Percentiles rank a stretch among this genome's conserved stretches.
These are phyloP conservation scores for Synchiropus splendidus DNA, from an alignment of 2,113 vertebrate genomes.

Conservation along the genomic window DNA sequence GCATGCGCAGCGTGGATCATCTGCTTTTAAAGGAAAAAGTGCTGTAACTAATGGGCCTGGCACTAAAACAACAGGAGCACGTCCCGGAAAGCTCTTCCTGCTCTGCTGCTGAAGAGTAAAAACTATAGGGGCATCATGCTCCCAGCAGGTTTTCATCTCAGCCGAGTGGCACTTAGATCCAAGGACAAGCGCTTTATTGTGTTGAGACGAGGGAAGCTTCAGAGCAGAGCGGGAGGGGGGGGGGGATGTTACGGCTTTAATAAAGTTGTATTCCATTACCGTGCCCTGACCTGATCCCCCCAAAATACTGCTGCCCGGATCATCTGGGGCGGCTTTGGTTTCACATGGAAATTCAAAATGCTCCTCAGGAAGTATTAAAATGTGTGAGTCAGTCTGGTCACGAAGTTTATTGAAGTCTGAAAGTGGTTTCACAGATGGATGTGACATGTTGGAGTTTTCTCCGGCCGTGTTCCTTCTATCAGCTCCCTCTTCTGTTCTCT, in stretches of 20 bases:
- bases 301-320: too few species aligned
- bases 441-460: too few species aligned
- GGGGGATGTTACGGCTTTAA: neutral
- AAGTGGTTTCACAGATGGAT: too few species aligned
- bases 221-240: neutral
- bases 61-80: slow-evolving; percentile 7
- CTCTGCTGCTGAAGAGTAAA: slow-evolving; percentile 1
- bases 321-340: too few species aligned
- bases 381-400: too few species aligned
- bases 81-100: neutral
- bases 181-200: slow-evolving; percentile 8
- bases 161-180: slow-evolving; percentile 4
- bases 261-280: too few species aligned
- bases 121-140: slow-evolving; percentile 4
- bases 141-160: slow-evolving; percentile 3
- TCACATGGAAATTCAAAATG: too few species aligned
- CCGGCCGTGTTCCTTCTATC: too few species aligned
- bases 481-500: too few species aligned
- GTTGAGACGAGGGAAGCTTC: neutral
- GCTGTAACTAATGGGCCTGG: slow-evolving; percentile 19
- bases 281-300: too few species aligned
- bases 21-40: slow-evolving; percentile 10
- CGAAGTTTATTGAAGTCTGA: too few species aligned
- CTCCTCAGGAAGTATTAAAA: too few species aligned
- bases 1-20: slow-evolving; percentile 35